Evolutionary conservation across 2,797 vertebrate species (phyloP), one percentile per base, ranked within the genome.

Genomic region (Avahi laniger): DNA sequence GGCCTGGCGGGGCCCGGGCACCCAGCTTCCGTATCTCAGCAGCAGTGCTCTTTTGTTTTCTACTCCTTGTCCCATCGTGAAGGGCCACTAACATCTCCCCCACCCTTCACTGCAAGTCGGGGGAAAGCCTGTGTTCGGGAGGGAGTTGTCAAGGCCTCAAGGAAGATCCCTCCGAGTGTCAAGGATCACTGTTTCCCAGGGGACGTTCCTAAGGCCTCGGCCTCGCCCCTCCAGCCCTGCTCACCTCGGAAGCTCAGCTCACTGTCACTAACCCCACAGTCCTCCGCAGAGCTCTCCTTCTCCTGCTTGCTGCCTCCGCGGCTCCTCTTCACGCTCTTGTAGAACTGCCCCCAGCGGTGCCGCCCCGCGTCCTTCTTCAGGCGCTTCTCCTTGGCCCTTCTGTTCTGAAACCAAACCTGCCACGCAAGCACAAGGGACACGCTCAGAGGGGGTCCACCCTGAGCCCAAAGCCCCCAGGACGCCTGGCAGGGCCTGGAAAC

Each of bases 361-460:
- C 99, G 99, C 8, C 99, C 99, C 0, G 99, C 99, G 0, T 99
- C 99, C 98, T 99, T 99, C 98, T 99, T 99, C 98, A 99, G 97
- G 1, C 99, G 99, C 96, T 99, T 99, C 98, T 99, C 99, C 98
- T 99, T 99, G 73, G 99, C 99, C 96, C 99, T 98, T 59, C 99
- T 98, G 98, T 99, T 99, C 98, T 99, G 99, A 98, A 99, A 99
- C 99, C 99, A 99, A 54, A 99, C 99, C 99, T 99, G 98, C 81
- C 67, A 17, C 73, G n/a, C 76, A 14, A 83, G 57, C 61, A 75
- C 20, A 91, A 65, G 52, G 50, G 73, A 57, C 61, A 84, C 6
- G 4, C 20, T 91, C 26, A 1, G 6, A 33, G 30, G 12, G 20
- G 24, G n/a, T 24, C 52, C 15, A 0, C 54, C 48, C 7, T 0